Base-by-base conservation (phyloP, 2,113 vertebrate species). In the Channa maculata region DNA sequence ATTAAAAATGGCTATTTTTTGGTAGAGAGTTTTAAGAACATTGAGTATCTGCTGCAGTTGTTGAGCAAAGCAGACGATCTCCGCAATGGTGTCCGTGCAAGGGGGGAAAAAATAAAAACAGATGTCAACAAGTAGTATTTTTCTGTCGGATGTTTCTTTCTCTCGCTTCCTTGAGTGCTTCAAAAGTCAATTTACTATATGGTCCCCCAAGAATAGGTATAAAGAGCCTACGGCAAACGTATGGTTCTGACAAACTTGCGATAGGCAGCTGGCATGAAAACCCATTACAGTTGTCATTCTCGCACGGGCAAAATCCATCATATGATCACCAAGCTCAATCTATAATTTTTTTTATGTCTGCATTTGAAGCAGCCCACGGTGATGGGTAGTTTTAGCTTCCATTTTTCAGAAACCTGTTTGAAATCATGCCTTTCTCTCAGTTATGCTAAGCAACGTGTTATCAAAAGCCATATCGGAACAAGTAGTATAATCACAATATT, bases 301-400 rank as follows among this genome's bases (percentile, higher is more conserved):
- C 75, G 69, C 79, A 49, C 83, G 68, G 69, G 79, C 51, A 12
- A 87, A 89, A 91, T 88, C 88, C 83, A 87, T 91, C 88, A 90
- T 83, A 82, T 87, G 88, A 93, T 93, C 89, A 88, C 78, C 62
- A 81, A 84, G 87, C 92, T 92, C 91, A 92, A 90, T 92, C 88
- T 74, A 78, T 76, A 71, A 83, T 92, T 51, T 88, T 88, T 68
- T 91, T 87, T 93, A 24, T 89, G 86, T 91, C 88, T 91, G 89
- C 84, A 77, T 92, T 86, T 89, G 86, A 88, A 91, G 79, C 85
- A 82, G 80, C 86, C 80, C 51, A 67, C 69, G 77, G 85, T 92
- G 85, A 94, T 89, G 87, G 84, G 91, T 90, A 88, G 86, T 85
- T 84, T 87, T 88, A 74, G 79, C 84, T 80, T 87, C 75, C 50